Percentiles rank a stretch among this genome's conserved stretches.
These are phyloP conservation scores for Drosophila trapezifrons DNA, from an alignment of 1,140 invertebrate species.

Conservation along the genomic window DNA sequence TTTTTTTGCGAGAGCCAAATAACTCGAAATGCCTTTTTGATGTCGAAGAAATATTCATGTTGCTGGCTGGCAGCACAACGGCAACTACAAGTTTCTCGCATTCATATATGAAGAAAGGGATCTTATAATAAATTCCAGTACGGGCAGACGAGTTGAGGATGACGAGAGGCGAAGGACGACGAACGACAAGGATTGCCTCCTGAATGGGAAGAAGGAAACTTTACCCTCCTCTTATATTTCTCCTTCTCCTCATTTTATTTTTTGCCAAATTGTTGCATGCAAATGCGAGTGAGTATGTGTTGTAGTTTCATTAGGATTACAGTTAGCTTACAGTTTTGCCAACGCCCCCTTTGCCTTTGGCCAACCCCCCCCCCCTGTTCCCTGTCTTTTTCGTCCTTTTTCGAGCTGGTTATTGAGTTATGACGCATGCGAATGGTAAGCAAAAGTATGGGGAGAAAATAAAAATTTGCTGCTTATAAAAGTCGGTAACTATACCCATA, in stretches of 20 bases:
- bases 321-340: conserved; percentile 72
- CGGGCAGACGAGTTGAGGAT: conserved; percentile 70
- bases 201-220: conserved; percentile 23
- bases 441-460: conserved; percentile 63
- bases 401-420: conserved; percentile 77
- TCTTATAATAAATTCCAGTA: conserved; percentile 83
- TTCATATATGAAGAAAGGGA: conserved; percentile 78
- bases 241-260: conserved; percentile 1
- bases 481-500: conserved; percentile 63
- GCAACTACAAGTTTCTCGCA: conserved; percentile 69
- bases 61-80: conserved; percentile 29
- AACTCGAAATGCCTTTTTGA: conserved; percentile 80
- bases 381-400: conserved; percentile 9
- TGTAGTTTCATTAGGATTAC: conserved; percentile 84
- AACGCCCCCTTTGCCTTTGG: conserved; percentile 16
- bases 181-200: conserved; percentile 46
- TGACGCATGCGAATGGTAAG: conserved; percentile 77
- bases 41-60: conserved; percentile 74
- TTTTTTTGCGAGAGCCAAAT: conserved; percentile 62
- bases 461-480: conserved; percentile 81
- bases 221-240: conserved; percentile 4
- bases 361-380: conserved; percentile 4
- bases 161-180: conserved; percentile 46
- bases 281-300: conserved; percentile 66
- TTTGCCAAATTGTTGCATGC: conserved; percentile 81